A percentile compares a stretch with the other conserved stretches of the same genome.
phyloP scores from a whole-genome alignment of 2,888 invertebrate genomes.

The Melolontha melolontha region DNA sequence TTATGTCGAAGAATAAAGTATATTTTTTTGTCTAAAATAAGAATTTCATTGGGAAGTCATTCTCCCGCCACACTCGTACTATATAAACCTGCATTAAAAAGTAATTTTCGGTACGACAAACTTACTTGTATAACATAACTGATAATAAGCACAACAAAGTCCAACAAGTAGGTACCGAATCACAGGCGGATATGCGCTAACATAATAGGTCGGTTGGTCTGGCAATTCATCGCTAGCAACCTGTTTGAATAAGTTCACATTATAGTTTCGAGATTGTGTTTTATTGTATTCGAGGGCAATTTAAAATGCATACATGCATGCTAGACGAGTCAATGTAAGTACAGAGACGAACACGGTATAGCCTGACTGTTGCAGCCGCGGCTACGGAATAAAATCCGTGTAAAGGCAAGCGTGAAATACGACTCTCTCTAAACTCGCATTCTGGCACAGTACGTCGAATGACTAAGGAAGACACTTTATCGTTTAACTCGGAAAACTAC shows the following conservation, averaged over 20 bases:
- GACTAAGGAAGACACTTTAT: slow-evolving; percentile 35
- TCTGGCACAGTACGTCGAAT: slow-evolving; percentile 28
- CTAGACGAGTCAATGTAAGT: slow-evolving; percentile 12
- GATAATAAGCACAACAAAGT: too few relatives aligned
- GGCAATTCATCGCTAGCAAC: slow-evolving; percentile 22
- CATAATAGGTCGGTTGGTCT: background rate
- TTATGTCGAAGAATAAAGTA: too few relatives aligned
- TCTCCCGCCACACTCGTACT: too few relatives aligned
- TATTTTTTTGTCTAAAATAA: too few relatives aligned
- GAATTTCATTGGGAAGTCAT: too few relatives aligned
- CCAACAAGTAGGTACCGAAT: too few relatives aligned
- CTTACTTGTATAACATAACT: too few relatives aligned
- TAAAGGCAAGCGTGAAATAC: slow-evolving; percentile 31
- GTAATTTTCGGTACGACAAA: too few relatives aligned
- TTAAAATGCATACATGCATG: slow-evolving; percentile 19
- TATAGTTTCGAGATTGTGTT: slow-evolving; percentile 26
- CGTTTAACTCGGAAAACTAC: slow-evolving; percentile 38
- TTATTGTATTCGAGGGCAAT: slow-evolving; percentile 28
- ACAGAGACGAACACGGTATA: background rate
- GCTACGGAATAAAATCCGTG: slow-evolving; percentile 5
- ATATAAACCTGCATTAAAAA: too few relatives aligned
- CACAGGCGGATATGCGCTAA: too few relatives aligned
- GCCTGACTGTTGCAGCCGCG: background rate
- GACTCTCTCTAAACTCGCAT: slow-evolving; percentile 5
- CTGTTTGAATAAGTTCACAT: slow-evolving; percentile 29